Evolutionary conservation across 2,113 vertebrate species (phyloP).

Genomic region (Rhinoderma darwinii): DNA sequence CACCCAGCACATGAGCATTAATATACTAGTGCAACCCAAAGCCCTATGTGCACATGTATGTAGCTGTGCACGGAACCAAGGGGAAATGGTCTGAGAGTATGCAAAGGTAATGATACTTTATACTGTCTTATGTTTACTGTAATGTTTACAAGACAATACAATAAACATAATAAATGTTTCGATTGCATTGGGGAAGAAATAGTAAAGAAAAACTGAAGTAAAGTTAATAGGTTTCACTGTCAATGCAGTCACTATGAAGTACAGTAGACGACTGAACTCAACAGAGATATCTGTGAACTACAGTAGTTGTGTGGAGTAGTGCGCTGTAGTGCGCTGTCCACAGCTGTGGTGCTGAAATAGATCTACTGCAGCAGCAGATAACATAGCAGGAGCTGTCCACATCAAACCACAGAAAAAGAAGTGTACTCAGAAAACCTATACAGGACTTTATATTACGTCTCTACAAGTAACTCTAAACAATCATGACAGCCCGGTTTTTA

Average conservation of each 20-base stretch:
- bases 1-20: background rate
- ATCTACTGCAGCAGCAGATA: background rate
- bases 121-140: background rate
- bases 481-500: slow-evolving; percentile 55
- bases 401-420: background rate
- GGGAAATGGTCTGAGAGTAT: background rate
- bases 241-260: background rate
- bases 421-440: background rate
- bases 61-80: background rate
- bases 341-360: slow-evolving; percentile 38
- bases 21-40: background rate
- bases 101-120: background rate
- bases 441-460: background rate
- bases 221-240: background rate
- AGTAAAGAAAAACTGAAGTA: background rate
- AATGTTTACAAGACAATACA: background rate
- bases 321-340: slow-evolving; percentile 34
- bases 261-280: background rate
- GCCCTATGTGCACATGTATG: background rate
- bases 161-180: no score
- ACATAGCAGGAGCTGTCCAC: background rate
- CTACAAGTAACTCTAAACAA: background rate
- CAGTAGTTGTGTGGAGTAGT: background rate
- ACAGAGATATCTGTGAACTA: background rate
- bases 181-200: no score